phyloP scores from a whole-genome alignment of 2,888 invertebrate genomes.

The Eupithecia inturbata region DNA sequence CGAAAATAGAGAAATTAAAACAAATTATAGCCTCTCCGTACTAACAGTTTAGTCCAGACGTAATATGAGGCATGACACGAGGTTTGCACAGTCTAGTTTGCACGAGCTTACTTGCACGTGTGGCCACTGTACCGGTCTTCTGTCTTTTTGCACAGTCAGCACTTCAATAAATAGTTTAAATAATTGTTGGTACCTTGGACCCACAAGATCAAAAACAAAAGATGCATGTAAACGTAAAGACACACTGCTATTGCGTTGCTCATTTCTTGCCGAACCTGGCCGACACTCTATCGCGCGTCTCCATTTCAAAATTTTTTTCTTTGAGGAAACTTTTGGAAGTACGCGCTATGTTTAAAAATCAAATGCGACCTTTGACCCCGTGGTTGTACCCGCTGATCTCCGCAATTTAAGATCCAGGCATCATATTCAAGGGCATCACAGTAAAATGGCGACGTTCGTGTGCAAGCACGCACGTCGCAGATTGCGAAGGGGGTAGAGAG shows the following conservation, averaged over 20 bases:
- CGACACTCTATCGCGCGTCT: no score
- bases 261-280: no score
- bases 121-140: no score
- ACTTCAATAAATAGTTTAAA: no score
- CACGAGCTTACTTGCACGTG: no score
- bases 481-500: slow-evolving; percentile 19
- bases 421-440: neutral
- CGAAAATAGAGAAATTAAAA: no score
- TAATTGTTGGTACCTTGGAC: neutral
- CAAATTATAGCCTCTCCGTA: no score
- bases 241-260: no score
- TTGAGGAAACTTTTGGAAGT: neutral
- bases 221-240: neutral
- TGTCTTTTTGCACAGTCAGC: no score
- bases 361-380: neutral
- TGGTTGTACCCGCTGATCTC: neutral
- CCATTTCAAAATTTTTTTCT: neutral
- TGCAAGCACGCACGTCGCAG: slow-evolving; percentile 2
- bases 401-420: neutral
- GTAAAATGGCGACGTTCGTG: neutral
- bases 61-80: no score
- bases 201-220: neutral
- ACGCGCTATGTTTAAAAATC: neutral
- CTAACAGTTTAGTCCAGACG: no score
- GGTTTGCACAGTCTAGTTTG: no score